These are phyloP conservation scores for Scaptomyza graminum DNA, from an alignment of 1,140 invertebrate genomes.

Conservation along the genomic window DNA sequence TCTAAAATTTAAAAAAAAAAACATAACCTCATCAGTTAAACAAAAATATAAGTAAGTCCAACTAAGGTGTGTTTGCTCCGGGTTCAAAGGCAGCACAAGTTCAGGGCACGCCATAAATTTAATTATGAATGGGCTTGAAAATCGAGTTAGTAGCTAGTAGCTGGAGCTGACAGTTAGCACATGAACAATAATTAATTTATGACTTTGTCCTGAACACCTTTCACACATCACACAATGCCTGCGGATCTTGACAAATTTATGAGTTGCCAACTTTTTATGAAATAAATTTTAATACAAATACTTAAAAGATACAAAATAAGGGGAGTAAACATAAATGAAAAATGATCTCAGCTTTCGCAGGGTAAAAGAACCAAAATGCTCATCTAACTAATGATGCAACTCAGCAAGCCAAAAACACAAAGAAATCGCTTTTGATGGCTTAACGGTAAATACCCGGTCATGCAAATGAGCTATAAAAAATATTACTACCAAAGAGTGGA, in stretches of 20 bases:
- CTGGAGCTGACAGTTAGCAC: conserved; percentile 54
- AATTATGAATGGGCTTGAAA: conserved; percentile 43
- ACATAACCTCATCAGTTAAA: not conserved
- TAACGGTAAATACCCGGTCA: conserved; percentile 61
- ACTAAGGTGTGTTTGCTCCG: conserved; percentile 9
- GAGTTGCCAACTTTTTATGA: conserved; percentile 72
- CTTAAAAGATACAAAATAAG: conserved; percentile 3
- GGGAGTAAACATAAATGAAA: conserved; percentile 19
- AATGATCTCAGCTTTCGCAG: conserved; percentile 32
- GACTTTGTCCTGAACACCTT: conserved; percentile 45
- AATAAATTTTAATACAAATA: conserved; percentile 63
- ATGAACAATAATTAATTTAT: conserved; percentile 75
- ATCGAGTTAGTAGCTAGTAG: conserved; percentile 24
- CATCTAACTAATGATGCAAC: conserved; percentile 66
- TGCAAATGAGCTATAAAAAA: conserved; percentile 75
- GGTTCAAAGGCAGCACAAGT: conserved; percentile 34
- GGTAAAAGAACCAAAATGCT: conserved; percentile 15
- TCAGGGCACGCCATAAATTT: conserved; percentile 20
- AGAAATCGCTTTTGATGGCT: conserved; percentile 41
- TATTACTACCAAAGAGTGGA: conserved; percentile 53
- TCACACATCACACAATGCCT: conserved; percentile 21
- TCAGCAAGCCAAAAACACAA: conserved; percentile 6
- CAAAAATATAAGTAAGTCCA: conserved; percentile 15
- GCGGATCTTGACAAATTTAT: conserved; percentile 58
- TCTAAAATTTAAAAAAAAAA: conserved; percentile 7